Base-by-base conservation (phyloP, 1,140 invertebrate species). In the Argopecten irradians region DNA sequence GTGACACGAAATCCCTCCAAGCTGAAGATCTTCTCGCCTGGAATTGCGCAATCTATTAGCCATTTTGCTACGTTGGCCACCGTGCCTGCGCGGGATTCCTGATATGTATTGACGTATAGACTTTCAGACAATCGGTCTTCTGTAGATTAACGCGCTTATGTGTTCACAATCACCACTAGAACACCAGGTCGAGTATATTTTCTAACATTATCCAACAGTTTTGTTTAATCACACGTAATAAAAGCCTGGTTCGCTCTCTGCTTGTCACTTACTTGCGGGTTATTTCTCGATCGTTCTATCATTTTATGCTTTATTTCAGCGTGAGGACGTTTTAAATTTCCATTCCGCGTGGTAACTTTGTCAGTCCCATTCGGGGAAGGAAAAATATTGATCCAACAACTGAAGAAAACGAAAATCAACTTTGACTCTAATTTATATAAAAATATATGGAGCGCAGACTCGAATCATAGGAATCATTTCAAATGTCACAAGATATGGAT, bases 1-100 rank as follows among this genome's bases (percentile, higher is more conserved):
- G 55, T 71, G 55, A 71, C 28, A n/a, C 5, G n/a, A 71, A 71
- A 71, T 71, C 55, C n/a, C 55, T 1, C 13, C 55, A n/a, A 71
- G 55, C 55, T 28, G 55, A 71, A 71, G 55, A 71, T 71, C 28
- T 71, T 71, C 55, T 71, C 55, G 55, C 55, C 55, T 28, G n/a
- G 28, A 28, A 71, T 71, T 71, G 55, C 55, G 55, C 55, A 28
- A 71, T 71, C 55, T n/a, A 71, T 71, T 71, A 71, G 55, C 55
- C 55, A 28, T 28, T 71, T 28, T 71, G 55, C 8, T 71, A 71
- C 22, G 55, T 71, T 71, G 5, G 22, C 55, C 5, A n/a, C n/a
- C n/a, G 55, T 71, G 5, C 0, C 28, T 28, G 55, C 28, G 22
- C 11, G 8, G 8, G 28, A 71, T n/a, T n/a, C 55, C 22, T 0